Conservation (phyloP, 2,888 invertebrate genomes). For the Mystacides longicornis region DNA sequence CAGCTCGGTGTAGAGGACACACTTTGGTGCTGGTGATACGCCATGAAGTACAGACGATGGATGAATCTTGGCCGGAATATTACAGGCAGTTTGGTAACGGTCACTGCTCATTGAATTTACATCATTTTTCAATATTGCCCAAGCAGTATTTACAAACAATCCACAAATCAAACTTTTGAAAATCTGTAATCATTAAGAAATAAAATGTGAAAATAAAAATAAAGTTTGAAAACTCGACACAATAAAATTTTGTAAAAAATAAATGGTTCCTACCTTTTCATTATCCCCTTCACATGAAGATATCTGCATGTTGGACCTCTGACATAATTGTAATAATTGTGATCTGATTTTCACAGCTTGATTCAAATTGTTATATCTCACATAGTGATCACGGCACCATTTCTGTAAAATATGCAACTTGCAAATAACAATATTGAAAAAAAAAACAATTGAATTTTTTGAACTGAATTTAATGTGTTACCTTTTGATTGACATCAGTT, state of each 20-base stretch:
- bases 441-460: neutral
- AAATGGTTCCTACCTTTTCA: slow-evolving; percentile 44
- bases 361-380: slow-evolving; percentile 74
- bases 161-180: slow-evolving; percentile 76
- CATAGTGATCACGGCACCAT: slow-evolving; percentile 87
- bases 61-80: slow-evolving; percentile 63
- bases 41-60: slow-evolving; percentile 67
- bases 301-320: slow-evolving; percentile 51
- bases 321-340: slow-evolving; percentile 69
- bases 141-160: slow-evolving; percentile 80
- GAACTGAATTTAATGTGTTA: neutral
- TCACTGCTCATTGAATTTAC: slow-evolving; percentile 62
- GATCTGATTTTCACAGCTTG: slow-evolving; percentile 74
- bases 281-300: slow-evolving; percentile 57
- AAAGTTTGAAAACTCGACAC: neutral
- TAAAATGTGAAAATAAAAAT: neutral
- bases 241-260: neutral
- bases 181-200: slow-evolving; percentile 32
- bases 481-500: slow-evolving; percentile 32
- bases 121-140: slow-evolving; percentile 52
- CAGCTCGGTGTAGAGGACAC: slow-evolving; percentile 78
- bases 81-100: slow-evolving; percentile 38
- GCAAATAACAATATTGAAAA: too few relatives aligned
- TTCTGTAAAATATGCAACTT: slow-evolving; percentile 45
- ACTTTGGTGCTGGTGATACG: slow-evolving; percentile 56